Evolutionary conservation across 2,113 vertebrate species (phyloP).

Genomic region (Cyanocitta stelleri): DNA sequence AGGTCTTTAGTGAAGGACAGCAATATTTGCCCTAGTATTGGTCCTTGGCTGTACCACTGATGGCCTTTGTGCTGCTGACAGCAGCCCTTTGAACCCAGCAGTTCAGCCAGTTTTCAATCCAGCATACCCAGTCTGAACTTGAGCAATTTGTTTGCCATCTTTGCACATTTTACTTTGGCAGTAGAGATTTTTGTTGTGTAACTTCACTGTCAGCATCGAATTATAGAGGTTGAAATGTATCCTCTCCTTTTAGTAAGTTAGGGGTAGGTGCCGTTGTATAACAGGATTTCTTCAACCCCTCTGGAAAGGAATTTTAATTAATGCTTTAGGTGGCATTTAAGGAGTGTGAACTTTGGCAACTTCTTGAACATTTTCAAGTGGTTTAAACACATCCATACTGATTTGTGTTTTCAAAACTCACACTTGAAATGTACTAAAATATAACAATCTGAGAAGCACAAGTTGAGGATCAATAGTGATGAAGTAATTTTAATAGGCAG

Average conservation of each 20-base stretch:
- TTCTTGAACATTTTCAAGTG: background rate
- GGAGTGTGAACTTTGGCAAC: slow-evolving; percentile 23
- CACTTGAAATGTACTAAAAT: background rate
- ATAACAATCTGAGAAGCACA: background rate
- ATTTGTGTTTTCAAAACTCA: background rate
- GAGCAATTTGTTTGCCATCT: background rate
- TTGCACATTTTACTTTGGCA: background rate
- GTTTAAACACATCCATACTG: background rate
- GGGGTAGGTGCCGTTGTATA: background rate
- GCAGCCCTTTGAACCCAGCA: background rate
- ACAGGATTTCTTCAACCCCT: background rate
- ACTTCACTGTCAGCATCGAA: background rate
- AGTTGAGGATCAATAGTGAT: background rate
- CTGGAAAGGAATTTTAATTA: slow-evolving; percentile 20
- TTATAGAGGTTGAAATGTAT: background rate
- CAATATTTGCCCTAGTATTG: background rate
- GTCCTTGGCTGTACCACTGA: background rate
- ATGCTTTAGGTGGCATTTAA: background rate
- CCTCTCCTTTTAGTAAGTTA: background rate
- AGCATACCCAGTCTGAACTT: accelerated
- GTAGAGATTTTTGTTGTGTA: background rate
- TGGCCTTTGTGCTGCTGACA: background rate
- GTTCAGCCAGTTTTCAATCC: background rate
- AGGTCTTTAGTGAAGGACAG: background rate
- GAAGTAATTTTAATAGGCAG: background rate